Evolutionary conservation across 2,797 vertebrate genomes (phyloP), one percentile per base, ranked within the genome.

Genomic region (Pipistrellus pygmaeus): DNA sequence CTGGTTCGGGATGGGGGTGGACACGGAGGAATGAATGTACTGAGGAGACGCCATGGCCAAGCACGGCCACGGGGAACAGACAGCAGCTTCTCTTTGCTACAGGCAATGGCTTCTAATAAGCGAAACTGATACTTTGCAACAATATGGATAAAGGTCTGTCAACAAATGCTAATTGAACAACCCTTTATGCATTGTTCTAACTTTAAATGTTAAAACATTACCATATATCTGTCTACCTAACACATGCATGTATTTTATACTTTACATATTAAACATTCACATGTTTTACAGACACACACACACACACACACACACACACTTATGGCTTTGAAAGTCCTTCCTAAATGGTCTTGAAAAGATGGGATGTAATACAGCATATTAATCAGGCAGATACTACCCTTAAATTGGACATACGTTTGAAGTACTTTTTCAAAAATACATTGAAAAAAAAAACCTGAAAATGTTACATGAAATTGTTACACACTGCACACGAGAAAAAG

Each of bases 131-230:
- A 84, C 53, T 96, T 89, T 93, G 76, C 94, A 97, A 90, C 96
- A 97, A 96, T 11, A 11, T 5, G 94, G 97, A 85, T 84, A 78
- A 85, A 83, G 57, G 81, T 84, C 71, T 97, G 95, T 96, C 97
- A 97, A 97, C 88, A 94, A 97, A 97, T 96, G 84, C 94, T 95
- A 96, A 94, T 93, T 97, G 97, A 96, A 98, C 98, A 91, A 83
- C 93, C 76, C 77, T 80, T 91, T 89, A 96, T 85, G 96, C 86
- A 88, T 76, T 97, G 94, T 85, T 94, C 81, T 91, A 73, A 66
- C 23, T 21, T 73, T 62, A 72, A 72, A 93, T 51, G n/a, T 73
- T 73, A 76, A 91, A 77, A 85, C 44, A 46, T 30, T 57, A 66
- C 12, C 66, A 32, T 84, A 4, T 25, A 1, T 44, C 5, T 75